Conservation (phyloP, 2,797 vertebrate species). For the Acrocephalus scirpaceus region DNA sequence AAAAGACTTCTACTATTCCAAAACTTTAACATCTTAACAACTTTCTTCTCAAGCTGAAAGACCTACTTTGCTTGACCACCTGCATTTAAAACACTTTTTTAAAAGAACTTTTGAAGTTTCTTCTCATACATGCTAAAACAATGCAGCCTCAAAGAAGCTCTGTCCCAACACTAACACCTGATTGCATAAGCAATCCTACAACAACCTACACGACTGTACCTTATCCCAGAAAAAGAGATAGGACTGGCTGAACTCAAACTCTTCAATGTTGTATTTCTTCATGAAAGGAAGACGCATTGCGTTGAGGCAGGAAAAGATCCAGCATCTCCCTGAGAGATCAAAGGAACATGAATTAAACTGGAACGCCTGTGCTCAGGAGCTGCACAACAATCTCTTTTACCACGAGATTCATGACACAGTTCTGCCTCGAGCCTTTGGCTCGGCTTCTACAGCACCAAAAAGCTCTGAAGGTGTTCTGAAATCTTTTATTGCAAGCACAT, state of each 20-base stretch:
- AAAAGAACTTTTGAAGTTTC: background rate
- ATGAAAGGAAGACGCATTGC: slow-evolving; percentile 98
- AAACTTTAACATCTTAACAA: background rate
- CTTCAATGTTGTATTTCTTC: slow-evolving; percentile 97
- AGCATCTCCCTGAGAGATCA: slow-evolving; percentile 89
- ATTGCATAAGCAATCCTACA: background rate
- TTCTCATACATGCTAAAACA: rapidly evolving
- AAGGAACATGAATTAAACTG: slow-evolving; percentile 16
- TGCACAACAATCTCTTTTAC: background rate
- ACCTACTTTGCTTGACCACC: rapidly evolving
- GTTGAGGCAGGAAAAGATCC: slow-evolving; percentile 99
- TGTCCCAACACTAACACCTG: background rate
- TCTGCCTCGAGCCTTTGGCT: background rate
- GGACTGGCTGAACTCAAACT: slow-evolving; percentile 99
- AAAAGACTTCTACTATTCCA: background rate
- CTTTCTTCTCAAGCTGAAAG: background rate
- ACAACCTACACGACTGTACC: slow-evolving; percentile 67
- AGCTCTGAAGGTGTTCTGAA: background rate
- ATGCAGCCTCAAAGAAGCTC: background rate
- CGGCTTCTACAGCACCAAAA: background rate
- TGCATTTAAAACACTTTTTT: background rate
- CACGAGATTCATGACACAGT: background rate
- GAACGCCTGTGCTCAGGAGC: background rate
- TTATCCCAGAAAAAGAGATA: slow-evolving; percentile 99
- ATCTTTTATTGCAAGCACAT: background rate